Base-by-base conservation (phyloP, 2,797 vertebrate genomes). In the Schizopygopsis pylzovi region DNA sequence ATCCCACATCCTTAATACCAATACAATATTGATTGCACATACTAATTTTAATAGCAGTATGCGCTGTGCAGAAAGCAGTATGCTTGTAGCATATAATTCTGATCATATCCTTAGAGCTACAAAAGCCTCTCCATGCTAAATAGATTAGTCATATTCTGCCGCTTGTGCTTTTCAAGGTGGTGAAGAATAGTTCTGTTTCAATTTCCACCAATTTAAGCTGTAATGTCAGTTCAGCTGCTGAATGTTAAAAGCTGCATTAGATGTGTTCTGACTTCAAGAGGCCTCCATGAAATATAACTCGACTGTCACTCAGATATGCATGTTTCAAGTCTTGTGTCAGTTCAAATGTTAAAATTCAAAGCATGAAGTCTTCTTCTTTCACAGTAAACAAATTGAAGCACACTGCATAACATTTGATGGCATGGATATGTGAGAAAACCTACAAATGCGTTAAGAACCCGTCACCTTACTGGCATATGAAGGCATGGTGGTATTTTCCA, bases 161-260 rank as follows among this genome's bases (percentile, higher is more conserved):
- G 56, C 72, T 16, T 6, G 56, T 37, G 37, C 87, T 87, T 41
- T 77, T 82, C 22, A 79, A 83, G 78, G 41, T 67, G 41, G 41
- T 47, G 61, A 85, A 79, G 80, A 52, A 88, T 80, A 88, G 81
- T 73, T 78, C 83, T 54, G 73, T 89, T 89, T 89, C 45, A 89
- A 86, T 88, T 88, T 85, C 52, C 65, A 67, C 45, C 71, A 41
- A 84, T 82, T 82, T 88, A 43, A 49, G 72, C 79, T 10, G 20
- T 87, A 79, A 90, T 88, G 86, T 87, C 85, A 85, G 80, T 61
- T 37, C 76, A 71, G 63, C 47, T 56, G 7, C 41, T 87, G 86
- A 86, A 88, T 81, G 79, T 88, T 75, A 88, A 89, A 86, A 71
- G 78, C 85, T 71, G 81, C 87, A 85, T 91, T 86, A 86, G 79